A percentile compares a stretch with the other conserved stretches of the same genome.
These are phyloP conservation scores for Drosophila yooni DNA, from an alignment of 2,888 invertebrate genomes.

Conservation along the genomic window DNA sequence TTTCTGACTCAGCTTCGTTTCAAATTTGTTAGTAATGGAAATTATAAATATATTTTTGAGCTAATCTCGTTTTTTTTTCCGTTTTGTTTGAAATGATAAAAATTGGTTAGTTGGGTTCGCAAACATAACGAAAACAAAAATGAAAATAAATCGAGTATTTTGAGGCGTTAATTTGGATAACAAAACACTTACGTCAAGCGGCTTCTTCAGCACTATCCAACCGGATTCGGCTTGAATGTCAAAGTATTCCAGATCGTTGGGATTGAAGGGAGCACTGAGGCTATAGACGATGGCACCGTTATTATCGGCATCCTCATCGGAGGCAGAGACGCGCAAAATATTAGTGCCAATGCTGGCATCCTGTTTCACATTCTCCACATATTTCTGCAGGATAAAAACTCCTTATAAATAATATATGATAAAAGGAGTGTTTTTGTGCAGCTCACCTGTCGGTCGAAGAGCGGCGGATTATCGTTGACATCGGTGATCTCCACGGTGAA, in stretches of 20 bases:
- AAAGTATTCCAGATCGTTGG: constrained; percentile 96
- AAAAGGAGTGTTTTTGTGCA: too few relatives aligned
- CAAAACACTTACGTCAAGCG: constrained; percentile 95
- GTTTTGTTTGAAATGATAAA: constrained; percentile 40
- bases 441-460: constrained; percentile 96
- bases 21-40: constrained; percentile 61
- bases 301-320: constrained; percentile 98
- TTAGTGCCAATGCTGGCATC: constrained; percentile 98
- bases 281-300: constrained; percentile 98
- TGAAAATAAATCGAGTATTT: constrained; percentile 6
- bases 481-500: constrained; percentile 99
- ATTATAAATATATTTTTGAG: constrained; percentile 21
- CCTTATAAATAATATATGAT: rapidly evolving
- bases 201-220: constrained; percentile 98
- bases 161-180: constrained; percentile 37
- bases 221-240: constrained; percentile 98
- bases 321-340: constrained; percentile 96
- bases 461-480: constrained; percentile 98
- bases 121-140: constrained; percentile 50
- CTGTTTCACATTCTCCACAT: constrained; percentile 98
- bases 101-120: constrained; percentile 69
- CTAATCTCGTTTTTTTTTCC: neutral
- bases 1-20: constrained; percentile 20
- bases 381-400: constrained; percentile 89
- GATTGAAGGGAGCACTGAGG: constrained; percentile 94